Conservation (phyloP, 2,888 invertebrate species). For the Alloplasta piceator region DNA sequence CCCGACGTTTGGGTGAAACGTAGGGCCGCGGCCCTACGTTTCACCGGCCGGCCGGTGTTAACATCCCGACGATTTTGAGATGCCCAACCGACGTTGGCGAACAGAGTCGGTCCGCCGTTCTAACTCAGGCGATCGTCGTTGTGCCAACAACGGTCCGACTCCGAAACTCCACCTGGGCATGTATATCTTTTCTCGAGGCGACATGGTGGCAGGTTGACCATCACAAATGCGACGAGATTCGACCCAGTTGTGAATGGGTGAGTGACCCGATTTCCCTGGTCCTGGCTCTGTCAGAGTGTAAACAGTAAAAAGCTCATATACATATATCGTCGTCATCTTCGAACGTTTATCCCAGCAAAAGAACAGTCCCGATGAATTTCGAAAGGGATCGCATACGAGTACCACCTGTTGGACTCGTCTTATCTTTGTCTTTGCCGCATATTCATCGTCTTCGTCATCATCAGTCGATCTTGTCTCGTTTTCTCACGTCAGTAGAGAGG, state of each 20-base stretch:
- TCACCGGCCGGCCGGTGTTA: too few species aligned
- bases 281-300: background rate
- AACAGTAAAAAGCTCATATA: slow-evolving; percentile 4
- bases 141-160: too few species aligned
- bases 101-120: too few species aligned
- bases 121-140: too few species aligned
- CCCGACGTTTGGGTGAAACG: too few species aligned
- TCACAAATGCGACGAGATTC: slow-evolving; percentile 59
- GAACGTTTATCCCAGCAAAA: slow-evolving; percentile 35
- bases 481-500: background rate
- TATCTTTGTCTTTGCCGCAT: slow-evolving; percentile 48
- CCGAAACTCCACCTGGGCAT: too few species aligned
- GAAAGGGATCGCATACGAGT: slow-evolving; percentile 66
- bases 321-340: slow-evolving; percentile 26
- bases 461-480: slow-evolving; percentile 17
- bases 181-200: slow-evolving; percentile 31
- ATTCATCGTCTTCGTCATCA: slow-evolving; percentile 39
- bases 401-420: slow-evolving; percentile 69
- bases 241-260: slow-evolving; percentile 82
- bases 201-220: slow-evolving; percentile 29
- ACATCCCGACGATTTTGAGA: too few species aligned
- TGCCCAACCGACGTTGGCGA: too few species aligned
- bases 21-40: too few species aligned
- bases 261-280: slow-evolving; percentile 77
- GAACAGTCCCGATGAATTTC: slow-evolving; percentile 76